Evolutionary conservation across 2,113 vertebrate species (phyloP).

Genomic region (Petroica traversi): DNA sequence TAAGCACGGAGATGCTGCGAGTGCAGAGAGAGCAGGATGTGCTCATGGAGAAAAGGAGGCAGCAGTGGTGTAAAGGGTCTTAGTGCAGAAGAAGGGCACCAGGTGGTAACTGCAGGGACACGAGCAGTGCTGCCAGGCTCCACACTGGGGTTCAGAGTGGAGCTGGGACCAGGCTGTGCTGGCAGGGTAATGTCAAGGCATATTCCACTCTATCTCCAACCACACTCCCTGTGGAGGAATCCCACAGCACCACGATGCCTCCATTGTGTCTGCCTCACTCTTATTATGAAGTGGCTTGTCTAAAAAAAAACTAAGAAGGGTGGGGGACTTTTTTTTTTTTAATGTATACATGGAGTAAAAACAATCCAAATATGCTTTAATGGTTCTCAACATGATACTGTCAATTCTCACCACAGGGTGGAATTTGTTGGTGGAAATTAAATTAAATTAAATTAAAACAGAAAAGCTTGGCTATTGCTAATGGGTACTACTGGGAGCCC

Average conservation of each 20-base stretch:
- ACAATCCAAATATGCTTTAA: constrained; percentile 32
- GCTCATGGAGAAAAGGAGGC: neutral
- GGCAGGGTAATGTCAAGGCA: neutral
- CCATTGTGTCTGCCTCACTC: constrained; percentile 5
- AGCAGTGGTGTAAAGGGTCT: neutral
- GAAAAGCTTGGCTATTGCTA: constrained; percentile 45
- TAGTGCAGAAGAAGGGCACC: neutral
- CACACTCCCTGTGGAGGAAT: neutral
- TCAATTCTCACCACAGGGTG: constrained; percentile 54
- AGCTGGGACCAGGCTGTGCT: neutral
- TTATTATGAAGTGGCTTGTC: constrained; percentile 32
- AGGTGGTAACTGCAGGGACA: neutral
- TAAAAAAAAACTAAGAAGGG: neutral
- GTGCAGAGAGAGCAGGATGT: neutral
- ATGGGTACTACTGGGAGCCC: constrained; percentile 43
- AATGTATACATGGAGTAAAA: neutral
- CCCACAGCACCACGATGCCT: neutral
- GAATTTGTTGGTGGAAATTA: constrained; percentile 58
- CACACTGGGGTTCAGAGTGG: neutral
- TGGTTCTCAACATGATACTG: constrained; percentile 52
- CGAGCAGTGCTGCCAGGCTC: neutral
- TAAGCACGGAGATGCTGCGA: neutral
- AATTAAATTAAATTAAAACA: constrained; percentile 55
- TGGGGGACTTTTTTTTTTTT: neutral
- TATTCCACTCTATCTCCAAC: neutral